Evolutionary conservation across 2,888 invertebrate genomes (phyloP).

Genomic region (Hyalella azteca): DNA sequence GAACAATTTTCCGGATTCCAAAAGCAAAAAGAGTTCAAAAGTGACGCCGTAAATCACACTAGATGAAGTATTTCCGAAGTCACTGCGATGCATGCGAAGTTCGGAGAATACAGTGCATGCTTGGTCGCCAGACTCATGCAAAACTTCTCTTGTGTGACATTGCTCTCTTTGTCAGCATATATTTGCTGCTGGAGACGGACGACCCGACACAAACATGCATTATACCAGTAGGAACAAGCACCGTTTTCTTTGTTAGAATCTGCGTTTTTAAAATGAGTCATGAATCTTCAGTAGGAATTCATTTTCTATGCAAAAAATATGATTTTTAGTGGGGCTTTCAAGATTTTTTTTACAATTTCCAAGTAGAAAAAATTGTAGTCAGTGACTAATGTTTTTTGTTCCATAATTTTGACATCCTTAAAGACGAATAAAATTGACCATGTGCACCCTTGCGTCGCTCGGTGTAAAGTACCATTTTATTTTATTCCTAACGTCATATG

Average conservation of each 20-base stretch:
- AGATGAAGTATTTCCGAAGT: background rate
- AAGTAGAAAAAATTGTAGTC: no score
- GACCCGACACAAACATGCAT: background rate
- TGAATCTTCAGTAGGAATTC: no score
- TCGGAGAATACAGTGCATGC: no score
- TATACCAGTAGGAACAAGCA: background rate
- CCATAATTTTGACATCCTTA: no score
- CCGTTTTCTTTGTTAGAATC: background rate
- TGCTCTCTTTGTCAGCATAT: background rate
- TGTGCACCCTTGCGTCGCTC: no score
- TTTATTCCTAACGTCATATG: no score
- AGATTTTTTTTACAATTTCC: no score
- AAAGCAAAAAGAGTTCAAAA: background rate
- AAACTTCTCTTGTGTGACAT: background rate
- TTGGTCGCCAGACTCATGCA: background rate
- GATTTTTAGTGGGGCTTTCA: no score
- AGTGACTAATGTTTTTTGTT: no score
- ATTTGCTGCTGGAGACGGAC: background rate
- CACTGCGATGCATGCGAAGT: background rate
- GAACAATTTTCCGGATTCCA: background rate
- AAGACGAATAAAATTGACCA: no score
- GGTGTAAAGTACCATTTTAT: no score
- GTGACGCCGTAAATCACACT: background rate
- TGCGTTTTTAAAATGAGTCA: background rate
- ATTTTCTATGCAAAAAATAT: no score